Evolutionary conservation across 2,888 invertebrate species (phyloP).

Genomic region (Lepidonotus clava): DNA sequence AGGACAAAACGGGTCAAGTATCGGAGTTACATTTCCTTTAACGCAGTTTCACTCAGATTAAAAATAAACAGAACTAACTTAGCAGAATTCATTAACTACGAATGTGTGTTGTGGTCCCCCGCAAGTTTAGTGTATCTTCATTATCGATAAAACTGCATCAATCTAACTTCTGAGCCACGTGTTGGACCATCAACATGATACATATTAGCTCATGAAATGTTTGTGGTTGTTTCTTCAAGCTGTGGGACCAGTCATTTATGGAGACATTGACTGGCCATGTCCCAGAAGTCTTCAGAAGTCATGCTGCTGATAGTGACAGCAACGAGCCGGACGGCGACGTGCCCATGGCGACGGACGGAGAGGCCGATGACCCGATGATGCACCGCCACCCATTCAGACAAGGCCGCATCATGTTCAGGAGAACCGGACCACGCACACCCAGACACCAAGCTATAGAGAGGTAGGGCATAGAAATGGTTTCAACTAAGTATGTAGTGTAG

Average conservation of each 20-base stretch:
- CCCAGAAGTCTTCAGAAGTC: too few relatives aligned
- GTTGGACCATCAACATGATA: too few relatives aligned
- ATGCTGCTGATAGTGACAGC: neutral
- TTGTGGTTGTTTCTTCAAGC: neutral
- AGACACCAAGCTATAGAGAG: constrained; percentile 30
- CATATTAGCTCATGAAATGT: neutral
- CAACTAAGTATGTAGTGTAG: neutral
- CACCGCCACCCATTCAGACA: constrained; percentile 6
- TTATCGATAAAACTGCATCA: too few relatives aligned
- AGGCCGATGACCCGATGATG: constrained; percentile 10
- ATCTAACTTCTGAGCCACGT: too few relatives aligned
- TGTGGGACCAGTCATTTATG: constrained; percentile 14
- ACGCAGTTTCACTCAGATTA: too few relatives aligned
- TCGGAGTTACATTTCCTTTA: too few relatives aligned
- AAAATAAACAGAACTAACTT: too few relatives aligned
- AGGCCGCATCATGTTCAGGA: constrained; percentile 44
- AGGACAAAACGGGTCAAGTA: too few relatives aligned
- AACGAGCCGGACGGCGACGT: constrained; percentile 7
- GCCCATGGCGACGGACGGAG: neutral
- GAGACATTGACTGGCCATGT: neutral
- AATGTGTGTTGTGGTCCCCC: too few relatives aligned
- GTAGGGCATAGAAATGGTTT: neutral
- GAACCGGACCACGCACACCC: constrained; percentile 7
- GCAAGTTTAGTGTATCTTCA: too few relatives aligned
- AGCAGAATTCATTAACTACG: too few relatives aligned